Base-by-base conservation (phyloP, 1,140 invertebrate species). In the Listronotus bonariensis region DNA sequence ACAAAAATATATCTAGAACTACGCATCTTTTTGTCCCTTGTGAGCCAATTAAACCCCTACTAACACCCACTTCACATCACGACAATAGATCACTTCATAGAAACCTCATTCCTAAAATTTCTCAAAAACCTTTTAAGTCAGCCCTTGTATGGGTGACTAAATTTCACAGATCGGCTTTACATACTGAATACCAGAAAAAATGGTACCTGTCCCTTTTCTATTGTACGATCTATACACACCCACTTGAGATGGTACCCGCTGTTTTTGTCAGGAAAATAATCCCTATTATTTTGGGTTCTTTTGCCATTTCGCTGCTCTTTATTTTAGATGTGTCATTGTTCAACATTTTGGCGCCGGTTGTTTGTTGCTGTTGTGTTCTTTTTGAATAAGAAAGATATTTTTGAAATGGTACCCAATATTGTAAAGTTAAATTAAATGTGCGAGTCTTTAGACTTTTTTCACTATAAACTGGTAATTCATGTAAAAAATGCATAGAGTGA, bases 161-260 rank as follows among this genome's bases (percentile, higher is more conserved):
- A 52, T 52, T 52, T 52, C 26, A 52, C 49, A 52, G 49, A n/a
- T n/a, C 49, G 49, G 26, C 49, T 36, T 11, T 32, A 14, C 49
- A 6, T 52, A 26, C 32, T 6, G 12, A 52, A 46, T 17, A 46
- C 43, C 43, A 46, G n/a, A 7, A 12, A 52, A 52, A 52, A 52
- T 52, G 49, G 49, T 52, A 52, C 49, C 49, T 52, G 49, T 52
- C 49, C 49, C 26, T 52, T 52, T 49, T 20, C 46, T 49, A 6
- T 49, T 52, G 49, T 52, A 3, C 12, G 7, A 5, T 12, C 6
- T 26, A 52, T 52, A 52, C 32, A 52, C 49, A 34, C 49, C 49
- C 49, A 52, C 49, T 52, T 52, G 49, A 52, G 49, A 52, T 52
- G 49, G 49, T 32, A 52, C 49, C 49, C 49, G 49, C 49, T 14